Base-by-base conservation (phyloP, 2,113 vertebrate genomes). In the Pelecanus crispus region DNA sequence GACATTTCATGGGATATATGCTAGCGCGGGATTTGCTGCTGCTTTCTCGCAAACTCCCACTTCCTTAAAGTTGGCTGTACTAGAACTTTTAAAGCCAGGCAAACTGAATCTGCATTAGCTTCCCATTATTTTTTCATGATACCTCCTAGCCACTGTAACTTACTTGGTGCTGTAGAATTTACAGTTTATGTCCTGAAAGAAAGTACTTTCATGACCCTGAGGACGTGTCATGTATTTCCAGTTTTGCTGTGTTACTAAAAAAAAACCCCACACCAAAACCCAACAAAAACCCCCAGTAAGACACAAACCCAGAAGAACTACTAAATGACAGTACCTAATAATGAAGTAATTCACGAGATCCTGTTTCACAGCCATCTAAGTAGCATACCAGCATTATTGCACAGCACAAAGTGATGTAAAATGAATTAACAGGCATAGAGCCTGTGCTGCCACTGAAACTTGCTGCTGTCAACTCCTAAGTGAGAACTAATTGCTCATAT, bases 51-150 rank as follows among this genome's bases (percentile, higher is more conserved):
- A 87, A 93, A 72, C 89, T 94, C 67, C 74, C 53, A 81, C 96
- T 97, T 94, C 53, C 79, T 79, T 84, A 89, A 90, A 95, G 91
- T 74, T 91, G 88, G 38, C 62, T 40, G 28, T 66, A 63, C 52
- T 68, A 86, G 81, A 95, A 94, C 77, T 97, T 97, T 87, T 88
- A 96, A 97, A 97, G 61, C 71, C 85, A 94, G 59, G 72, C 81
- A 94, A 97, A 95, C 65, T 90, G 95, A 91, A 94, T 93, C 87
- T 92, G 74, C 94, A 96, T 97, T 94, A 97, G 94, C 82, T 97
- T 95, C 74, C 85, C 83, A 96, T 96, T 94, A 97, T 78, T 95
- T 97, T 97, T 98, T 96, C 94, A 97, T 95, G 83, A 94, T 71
- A 92, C 81, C 92, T 96, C 93, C 94, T 19, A 96, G 95, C 88